These are phyloP conservation scores for Odontomyia ornata DNA, from an alignment of 2,888 invertebrate genomes.

Conservation along the genomic window DNA sequence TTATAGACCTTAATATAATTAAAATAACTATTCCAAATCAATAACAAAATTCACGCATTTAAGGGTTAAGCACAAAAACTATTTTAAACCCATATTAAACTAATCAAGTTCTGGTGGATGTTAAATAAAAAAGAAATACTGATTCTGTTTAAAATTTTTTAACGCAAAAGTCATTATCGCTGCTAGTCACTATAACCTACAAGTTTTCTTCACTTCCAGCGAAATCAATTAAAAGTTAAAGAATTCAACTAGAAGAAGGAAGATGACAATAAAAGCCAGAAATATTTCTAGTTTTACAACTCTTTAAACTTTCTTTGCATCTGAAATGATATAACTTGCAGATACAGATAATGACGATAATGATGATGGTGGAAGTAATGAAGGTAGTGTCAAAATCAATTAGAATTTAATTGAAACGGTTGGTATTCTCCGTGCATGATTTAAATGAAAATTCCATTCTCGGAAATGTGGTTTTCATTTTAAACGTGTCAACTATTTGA, in stretches of 20 bases:
- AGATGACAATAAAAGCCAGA: neutral
- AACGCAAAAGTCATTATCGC: no score
- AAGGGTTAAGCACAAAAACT: no score
- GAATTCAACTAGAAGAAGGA: neutral
- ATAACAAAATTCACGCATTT: no score
- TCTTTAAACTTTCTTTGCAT: neutral
- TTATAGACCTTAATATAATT: no score
- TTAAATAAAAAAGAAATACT: no score
- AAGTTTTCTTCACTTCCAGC: no score
- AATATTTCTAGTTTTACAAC: neutral
- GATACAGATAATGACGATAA: slow-evolving; percentile 3
- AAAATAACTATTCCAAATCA: no score
- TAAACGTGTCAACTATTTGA: neutral
- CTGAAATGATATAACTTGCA: neutral
- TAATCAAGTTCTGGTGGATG: no score
- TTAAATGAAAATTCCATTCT: neutral
- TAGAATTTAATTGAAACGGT: slow-evolving; percentile 5
- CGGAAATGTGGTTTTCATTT: neutral
- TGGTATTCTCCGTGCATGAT: neutral
- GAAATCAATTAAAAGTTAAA: no score
- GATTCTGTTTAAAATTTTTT: no score
- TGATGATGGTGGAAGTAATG: neutral
- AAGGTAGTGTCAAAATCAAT: slow-evolving; percentile 3
- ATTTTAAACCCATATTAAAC: no score
- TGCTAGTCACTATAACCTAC: no score